These are phyloP conservation scores for Eupithecia subfuscata DNA, from an alignment of 2,888 invertebrate genomes.

Conservation along the genomic window DNA sequence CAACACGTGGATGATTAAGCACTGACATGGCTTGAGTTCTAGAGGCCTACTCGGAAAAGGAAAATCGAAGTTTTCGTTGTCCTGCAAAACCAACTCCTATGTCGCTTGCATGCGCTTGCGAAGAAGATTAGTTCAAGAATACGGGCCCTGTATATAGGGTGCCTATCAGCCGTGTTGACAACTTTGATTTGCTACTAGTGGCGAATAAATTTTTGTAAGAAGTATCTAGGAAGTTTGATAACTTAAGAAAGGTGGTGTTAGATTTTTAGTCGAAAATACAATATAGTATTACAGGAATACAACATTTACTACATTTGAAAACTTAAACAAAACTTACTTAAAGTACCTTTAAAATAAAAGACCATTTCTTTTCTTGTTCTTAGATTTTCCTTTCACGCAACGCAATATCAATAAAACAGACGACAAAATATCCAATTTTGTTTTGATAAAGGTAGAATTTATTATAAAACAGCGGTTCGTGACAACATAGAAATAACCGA, in stretches of 20 bases:
- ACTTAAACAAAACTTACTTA: neutral
- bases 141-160: neutral
- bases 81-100: too few relatives aligned
- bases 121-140: too few relatives aligned
- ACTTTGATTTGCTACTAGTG: neutral
- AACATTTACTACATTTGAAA: neutral
- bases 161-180: neutral
- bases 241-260: neutral
- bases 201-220: neutral
- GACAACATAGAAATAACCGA: conserved; percentile 7
- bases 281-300: neutral
- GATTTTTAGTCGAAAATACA: neutral
- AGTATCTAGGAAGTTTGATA: neutral
- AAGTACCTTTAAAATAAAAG: neutral
- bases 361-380: neutral
- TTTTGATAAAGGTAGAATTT: conserved; percentile 8
- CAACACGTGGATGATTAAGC: neutral
- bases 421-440: neutral
- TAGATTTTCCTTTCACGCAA: neutral
- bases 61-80: too few relatives aligned
- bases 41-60: too few relatives aligned
- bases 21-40: neutral
- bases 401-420: neutral
- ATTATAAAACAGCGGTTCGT: conserved; percentile 7
- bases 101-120: too few relatives aligned